Base-by-base conservation (phyloP, 2,113 vertebrate species). In the Cyanistes caeruleus region DNA sequence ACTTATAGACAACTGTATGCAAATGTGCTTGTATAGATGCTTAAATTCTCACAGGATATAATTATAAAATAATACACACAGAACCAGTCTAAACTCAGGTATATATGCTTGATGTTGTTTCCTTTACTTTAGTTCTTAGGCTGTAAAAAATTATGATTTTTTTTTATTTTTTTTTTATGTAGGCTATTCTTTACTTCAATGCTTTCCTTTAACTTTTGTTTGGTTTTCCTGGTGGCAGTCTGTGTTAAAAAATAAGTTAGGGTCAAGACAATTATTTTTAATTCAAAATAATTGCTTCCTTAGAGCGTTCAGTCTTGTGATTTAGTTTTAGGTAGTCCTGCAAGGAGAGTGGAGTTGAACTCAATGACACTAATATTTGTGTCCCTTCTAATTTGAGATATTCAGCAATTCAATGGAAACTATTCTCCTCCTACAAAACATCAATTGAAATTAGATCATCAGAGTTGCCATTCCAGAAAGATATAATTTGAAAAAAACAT, bases 1-100 rank as follows among this genome's bases (percentile, higher is more conserved):
- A 8, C 17, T 37, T 28, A 41, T 41, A 60, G 35, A 39, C 11
- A 84, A 56, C 18, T 37, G 5, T 14, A 39, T 56, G 44, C 16
- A 83, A 83, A 83, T 25, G 1, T 41, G 3, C 19, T 62, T 51
- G 10, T 0, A 0, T 22, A 64, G 21, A 23, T 28, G 52, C 7
- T 41, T 24, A 69, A 44, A 77, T 56, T 81, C 16, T 80, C n/a
- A 55, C 10, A n/a, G 76, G 68, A 35, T 52, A 22, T 15, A 15
- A 33, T 68, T 79, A n/a, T 52, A 78, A 63, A 87, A 43, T 23
- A 60, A 22, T 13, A 64, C 7, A 44, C 22, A 52, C 1, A 33
- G 18, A 91, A 55, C 17, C 3, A 59, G 15, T 27, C 20, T 43
- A 67, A 87, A 31, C 7, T 59, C 24, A 60, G 12, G 2, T 23